Conservation (phyloP, 2,113 vertebrate species). For the Myotis yumanensis region DNA sequence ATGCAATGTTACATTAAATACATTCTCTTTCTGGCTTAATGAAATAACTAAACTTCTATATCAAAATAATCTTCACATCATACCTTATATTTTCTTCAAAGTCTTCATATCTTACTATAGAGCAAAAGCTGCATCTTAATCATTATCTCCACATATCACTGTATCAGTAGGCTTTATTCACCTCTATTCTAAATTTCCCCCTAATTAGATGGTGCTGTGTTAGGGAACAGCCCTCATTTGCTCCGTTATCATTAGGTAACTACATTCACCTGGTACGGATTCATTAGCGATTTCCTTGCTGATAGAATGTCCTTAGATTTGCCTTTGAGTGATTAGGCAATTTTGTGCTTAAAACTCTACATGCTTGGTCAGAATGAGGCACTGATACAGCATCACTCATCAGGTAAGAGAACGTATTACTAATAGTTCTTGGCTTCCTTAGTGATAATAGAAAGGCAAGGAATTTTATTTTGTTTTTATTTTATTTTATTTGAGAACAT, state of each 20-base stretch:
- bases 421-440: not conserved
- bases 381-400: not conserved
- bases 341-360: not conserved
- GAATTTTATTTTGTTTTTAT: too few species aligned
- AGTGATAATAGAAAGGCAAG: not conserved
- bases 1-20: not conserved
- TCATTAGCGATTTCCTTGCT: not conserved
- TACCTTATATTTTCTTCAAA: not conserved
- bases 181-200: not conserved
- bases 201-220: not conserved
- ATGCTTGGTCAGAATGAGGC: not conserved
- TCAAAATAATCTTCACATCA: conserved; percentile 6
- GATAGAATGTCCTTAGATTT: not conserved
- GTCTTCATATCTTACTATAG: not conserved
- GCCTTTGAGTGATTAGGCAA: not conserved
- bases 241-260: not conserved
- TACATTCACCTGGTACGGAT: not conserved
- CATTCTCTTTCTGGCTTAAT: not conserved
- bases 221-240: not conserved
- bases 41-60: not conserved
- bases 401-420: not conserved
- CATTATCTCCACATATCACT: not conserved
- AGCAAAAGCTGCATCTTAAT: not conserved
- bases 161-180: not conserved
- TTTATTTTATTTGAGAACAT: not conserved